Base-by-base conservation (phyloP, 1,140 invertebrate species). In the Steinernema khuongi region DNA sequence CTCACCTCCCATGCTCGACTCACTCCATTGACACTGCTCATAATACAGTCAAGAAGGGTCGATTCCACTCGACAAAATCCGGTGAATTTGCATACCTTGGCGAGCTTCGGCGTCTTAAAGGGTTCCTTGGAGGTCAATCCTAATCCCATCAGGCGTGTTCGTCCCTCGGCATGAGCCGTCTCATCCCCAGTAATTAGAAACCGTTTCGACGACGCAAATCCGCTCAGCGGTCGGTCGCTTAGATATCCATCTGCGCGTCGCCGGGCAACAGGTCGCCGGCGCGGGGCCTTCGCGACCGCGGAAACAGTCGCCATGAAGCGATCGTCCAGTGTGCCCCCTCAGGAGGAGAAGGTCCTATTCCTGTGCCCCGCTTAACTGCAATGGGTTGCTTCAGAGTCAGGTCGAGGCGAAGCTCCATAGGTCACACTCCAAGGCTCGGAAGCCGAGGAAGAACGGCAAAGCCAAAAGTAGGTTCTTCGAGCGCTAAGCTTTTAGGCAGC, bases 121-220 rank as follows among this genome's bases (percentile, higher is more conserved):
- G 22, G 50, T 17, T 60, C 50, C 50, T 11, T 4, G 11, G 11
- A 26, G 50, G 50, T 60, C 26, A 60, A 60, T 60, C 50, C 22
- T 60, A 60, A 60, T 60, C 50, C 50, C 50, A 60, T 60, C 50
- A 60, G 50, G 50, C 50, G 11, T 60, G 50, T 26, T n/a, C 26
- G 50, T 60, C 50, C 50, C 50, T 60, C 50, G 50, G 50, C 50
- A 17, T 26, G 36, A 41, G 11, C 50, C 50, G 7, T 60, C 50
- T 60, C 11, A 60, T 60, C 50, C 50, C 36, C 50, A 14, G 50
- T 60, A 17, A 60, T 60, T 60, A 60, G 7, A 60, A 60, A 60
- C 50, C 50, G 50, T 60, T 60, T 60, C 50, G 11, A 60, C 50
- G 50, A 60, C 11, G 50, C 50, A 60, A 60, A 60, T 60, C 50